Evolutionary conservation across 2,797 vertebrate species (phyloP).

Genomic region (Spizella passerina): DNA sequence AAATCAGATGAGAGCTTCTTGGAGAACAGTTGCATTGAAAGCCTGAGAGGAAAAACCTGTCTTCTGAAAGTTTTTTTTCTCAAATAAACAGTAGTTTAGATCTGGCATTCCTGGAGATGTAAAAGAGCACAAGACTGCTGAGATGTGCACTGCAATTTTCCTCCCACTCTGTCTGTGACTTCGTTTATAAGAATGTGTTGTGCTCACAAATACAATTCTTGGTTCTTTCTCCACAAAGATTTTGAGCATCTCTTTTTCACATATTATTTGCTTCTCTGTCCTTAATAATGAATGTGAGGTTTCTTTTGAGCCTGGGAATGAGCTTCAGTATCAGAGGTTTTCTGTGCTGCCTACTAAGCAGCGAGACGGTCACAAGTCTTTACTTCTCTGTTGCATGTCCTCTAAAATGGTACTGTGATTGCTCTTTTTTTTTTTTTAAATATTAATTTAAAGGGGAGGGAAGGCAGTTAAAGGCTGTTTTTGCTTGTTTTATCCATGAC

Average conservation of each 20-base stretch:
- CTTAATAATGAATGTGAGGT: not conserved
- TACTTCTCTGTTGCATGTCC: not conserved
- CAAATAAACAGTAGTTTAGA: not conserved
- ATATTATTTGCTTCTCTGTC: not conserved
- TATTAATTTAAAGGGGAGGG: rapidly evolving
- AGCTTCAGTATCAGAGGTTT: not conserved
- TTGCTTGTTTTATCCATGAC: not conserved
- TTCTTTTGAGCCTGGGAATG: not conserved
- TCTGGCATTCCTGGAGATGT: not conserved
- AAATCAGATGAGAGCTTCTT: not conserved
- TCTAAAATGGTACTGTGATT: not conserved
- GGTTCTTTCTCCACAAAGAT: not conserved
- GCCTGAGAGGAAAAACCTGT: not conserved
- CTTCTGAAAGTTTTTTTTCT: not conserved
- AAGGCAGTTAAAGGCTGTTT: not conserved
- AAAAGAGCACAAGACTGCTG: not conserved
- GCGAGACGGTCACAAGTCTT: not conserved
- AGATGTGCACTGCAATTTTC: not conserved
- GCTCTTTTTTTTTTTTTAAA: not conserved
- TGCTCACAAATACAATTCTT: not conserved
- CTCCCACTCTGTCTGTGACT: not conserved
- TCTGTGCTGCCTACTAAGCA: not conserved
- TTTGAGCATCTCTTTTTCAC: not conserved
- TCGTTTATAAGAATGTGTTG: not conserved
- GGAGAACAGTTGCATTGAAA: not conserved